These are phyloP conservation scores for Chrysolina americana DNA, from an alignment of 2,888 invertebrate species.

Conservation along the genomic window DNA sequence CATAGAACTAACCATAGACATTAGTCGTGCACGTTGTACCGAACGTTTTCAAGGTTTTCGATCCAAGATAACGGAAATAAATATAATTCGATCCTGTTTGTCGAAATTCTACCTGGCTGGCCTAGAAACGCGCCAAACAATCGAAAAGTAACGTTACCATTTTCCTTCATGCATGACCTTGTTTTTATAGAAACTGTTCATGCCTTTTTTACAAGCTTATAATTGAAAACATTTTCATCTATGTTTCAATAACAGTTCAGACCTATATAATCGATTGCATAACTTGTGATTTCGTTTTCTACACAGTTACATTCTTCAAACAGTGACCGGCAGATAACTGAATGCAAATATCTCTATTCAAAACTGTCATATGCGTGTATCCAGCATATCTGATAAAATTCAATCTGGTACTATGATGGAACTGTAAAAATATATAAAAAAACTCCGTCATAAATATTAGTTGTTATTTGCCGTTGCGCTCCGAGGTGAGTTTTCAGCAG, in stretches of 20 bases:
- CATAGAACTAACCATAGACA: not conserved
- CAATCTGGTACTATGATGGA: no score
- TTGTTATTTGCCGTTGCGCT: no score
- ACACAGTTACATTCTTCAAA: no score
- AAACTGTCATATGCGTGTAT: no score
- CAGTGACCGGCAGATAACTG: no score
- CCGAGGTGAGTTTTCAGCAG: no score
- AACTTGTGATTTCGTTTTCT: no score
- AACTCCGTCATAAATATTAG: no score
- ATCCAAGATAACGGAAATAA: not conserved
- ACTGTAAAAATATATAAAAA: no score
- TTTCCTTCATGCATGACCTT: constrained; percentile 21
- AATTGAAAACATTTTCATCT: not conserved
- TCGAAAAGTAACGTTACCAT: constrained; percentile 22
- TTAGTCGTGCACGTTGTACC: not conserved
- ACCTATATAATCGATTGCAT: no score
- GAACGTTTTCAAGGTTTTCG: not conserved
- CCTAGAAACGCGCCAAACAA: constrained; percentile 32
- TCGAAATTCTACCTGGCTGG: constrained; percentile 35
- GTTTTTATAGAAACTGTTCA: constrained; percentile 1
- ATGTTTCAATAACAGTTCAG: not conserved
- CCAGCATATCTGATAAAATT: no score
- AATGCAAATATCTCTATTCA: no score
- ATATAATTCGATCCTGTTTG: constrained; percentile 14
- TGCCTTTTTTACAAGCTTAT: not conserved